Evolutionary conservation across 64 coral and sea anemone species (phyloP).

Genomic region (Montipora cactus): DNA sequence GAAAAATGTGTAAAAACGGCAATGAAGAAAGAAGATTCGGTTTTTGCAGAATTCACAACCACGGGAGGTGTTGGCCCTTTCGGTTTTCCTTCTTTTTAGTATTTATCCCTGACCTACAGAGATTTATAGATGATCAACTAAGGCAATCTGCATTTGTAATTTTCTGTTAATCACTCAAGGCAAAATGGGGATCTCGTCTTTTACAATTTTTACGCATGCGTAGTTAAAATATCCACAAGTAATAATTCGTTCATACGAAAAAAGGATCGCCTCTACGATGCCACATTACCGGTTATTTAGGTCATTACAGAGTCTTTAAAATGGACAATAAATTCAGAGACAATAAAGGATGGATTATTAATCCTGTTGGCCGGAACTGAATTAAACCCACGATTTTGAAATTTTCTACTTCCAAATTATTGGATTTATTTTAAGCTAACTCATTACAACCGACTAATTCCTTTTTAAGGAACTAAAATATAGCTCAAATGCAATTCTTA

Average conservation of each 20-base stretch:
- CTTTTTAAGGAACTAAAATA: background rate
- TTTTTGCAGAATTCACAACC: too few species aligned
- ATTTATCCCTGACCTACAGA: background rate
- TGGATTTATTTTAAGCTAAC: background rate
- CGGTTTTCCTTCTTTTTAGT: background rate
- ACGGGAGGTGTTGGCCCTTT: background rate
- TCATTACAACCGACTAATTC: background rate
- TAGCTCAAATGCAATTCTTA: background rate
- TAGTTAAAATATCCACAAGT: background rate
- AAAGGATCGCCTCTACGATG: background rate
- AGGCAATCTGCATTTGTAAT: background rate
- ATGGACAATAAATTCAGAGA: background rate
- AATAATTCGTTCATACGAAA: background rate
- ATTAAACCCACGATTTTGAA: background rate
- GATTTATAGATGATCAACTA: background rate
- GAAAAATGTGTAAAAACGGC: background rate
- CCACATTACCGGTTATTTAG: slow-evolving; percentile 4
- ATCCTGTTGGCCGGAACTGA: background rate
- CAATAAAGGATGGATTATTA: background rate
- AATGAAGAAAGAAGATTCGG: too few species aligned
- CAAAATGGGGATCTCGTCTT: background rate
- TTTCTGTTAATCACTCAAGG: background rate
- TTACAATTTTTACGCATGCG: slow-evolving; percentile 19
- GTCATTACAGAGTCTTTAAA: background rate
- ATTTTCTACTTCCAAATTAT: background rate